Evolutionary conservation across 1,140 invertebrate species (phyloP), one percentile per base, ranked within the genome.

Genomic region (Meloidogyne floridensis): DNA sequence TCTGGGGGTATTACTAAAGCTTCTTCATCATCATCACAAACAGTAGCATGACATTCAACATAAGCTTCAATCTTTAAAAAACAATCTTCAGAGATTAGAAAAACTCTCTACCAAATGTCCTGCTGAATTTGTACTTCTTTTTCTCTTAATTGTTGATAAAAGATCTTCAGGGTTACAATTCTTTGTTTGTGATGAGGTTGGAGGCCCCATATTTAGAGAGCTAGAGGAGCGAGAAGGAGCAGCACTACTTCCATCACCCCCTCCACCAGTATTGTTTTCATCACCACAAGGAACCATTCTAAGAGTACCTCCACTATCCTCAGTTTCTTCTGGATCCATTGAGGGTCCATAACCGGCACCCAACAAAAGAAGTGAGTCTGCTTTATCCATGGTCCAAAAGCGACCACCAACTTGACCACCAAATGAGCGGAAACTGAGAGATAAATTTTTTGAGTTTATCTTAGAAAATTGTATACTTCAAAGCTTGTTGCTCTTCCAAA

Each of bases 251-350:
- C 59, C 59, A 65, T 65, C 59, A 7, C 59, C 59, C n/a, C 59
- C 59, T 65, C 15, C 3, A n/a, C 75, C 70, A 20, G 51, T 81
- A 32, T 81, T 73, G 53, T 69, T 56, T 47, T 72, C 56, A 51
- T 79, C 77, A 11, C 20, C 75, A 69, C 77, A 79, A 7, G 77
- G 74, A 77, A 75, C 75, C 32, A 77, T 56, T n/a, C 80, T 10
- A 8, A 81, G 75, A 51, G 80, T 81, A 59, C 80, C 80, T n/a
- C 80, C 80, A 72, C 80, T 81, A 51, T 80, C 47, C 20, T 82
- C 77, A 82, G 82, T 59, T 15, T 81, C 80, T 43, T 82, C 15
- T 4, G 81, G 42, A 10, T 80, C 81, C 10, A 82, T 72, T 70
- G 59, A 65, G 7, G 15, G 59, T 18, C 59, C 59, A 65, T 65